Percentiles rank a stretch among this genome's conserved stretches.
These are phyloP conservation scores for Pristionchus exspectatus DNA, from an alignment of 2,888 invertebrate genomes.

Conservation along the genomic window DNA sequence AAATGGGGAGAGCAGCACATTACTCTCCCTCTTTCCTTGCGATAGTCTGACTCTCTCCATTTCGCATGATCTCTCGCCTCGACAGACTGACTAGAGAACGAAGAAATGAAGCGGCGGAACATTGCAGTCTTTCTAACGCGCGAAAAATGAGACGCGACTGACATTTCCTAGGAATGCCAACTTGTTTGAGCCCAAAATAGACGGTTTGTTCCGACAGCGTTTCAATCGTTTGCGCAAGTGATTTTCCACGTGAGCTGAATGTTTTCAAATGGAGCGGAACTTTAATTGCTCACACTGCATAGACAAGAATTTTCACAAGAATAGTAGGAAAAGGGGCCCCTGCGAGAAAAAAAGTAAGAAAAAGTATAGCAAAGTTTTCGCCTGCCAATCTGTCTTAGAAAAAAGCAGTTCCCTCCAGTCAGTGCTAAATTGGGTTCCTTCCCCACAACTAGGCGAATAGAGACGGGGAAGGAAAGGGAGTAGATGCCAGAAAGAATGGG, in stretches of 20 bases:
- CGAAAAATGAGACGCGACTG: background rate
- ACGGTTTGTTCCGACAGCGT: background rate
- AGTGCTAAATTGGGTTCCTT: constrained; percentile 24
- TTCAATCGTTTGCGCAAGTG: background rate
- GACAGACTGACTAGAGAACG: background rate
- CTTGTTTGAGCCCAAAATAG: background rate
- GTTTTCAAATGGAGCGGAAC: background rate
- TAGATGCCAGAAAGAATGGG: background rate
- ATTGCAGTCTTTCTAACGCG: background rate
- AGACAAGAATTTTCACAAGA: too few species aligned
- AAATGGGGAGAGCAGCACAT: background rate
- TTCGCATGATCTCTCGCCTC: background rate
- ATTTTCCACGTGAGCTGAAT: background rate
- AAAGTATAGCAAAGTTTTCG: background rate
- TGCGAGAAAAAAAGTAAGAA: background rate
- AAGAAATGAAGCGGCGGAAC: too few species aligned
- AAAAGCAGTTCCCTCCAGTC: background rate
- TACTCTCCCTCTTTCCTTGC: background rate
- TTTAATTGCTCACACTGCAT: too few species aligned
- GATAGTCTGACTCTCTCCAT: background rate
- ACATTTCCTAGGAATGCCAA: background rate
- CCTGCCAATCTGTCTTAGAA: background rate
- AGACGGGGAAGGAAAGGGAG: background rate
- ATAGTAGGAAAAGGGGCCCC: too few species aligned
- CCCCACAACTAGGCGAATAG: background rate